Evolutionary conservation across 2,113 vertebrate species (phyloP).

Genomic region (Amia ocellicauda): DNA sequence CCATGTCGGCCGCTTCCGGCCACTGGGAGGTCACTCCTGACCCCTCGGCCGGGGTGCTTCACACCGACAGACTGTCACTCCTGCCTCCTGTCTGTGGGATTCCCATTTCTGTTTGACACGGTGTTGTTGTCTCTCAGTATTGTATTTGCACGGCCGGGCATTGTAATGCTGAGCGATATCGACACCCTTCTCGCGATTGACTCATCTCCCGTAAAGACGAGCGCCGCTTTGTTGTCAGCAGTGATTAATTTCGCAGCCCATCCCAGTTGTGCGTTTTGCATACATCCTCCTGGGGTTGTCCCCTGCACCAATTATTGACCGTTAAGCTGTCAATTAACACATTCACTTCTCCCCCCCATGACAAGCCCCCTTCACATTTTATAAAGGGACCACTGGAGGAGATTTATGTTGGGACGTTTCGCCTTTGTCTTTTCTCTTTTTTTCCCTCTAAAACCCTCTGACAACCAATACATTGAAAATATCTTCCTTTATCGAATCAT

Average conservation of each 20-base stretch:
- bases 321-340: slow-evolving; percentile 50
- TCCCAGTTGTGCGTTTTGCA: slow-evolving; percentile 32
- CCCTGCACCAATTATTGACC: slow-evolving; percentile 37
- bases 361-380: slow-evolving; percentile 31
- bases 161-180: slow-evolving; percentile 25
- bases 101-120: background rate
- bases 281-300: slow-evolving; percentile 27
- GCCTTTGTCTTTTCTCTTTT: slow-evolving; percentile 40
- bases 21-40: too few species aligned
- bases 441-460: slow-evolving; percentile 49
- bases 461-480: slow-evolving; percentile 47
- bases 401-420: slow-evolving; percentile 46
- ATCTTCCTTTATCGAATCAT: slow-evolving; percentile 38
- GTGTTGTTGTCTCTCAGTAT: slow-evolving; percentile 26
- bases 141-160: slow-evolving; percentile 24
- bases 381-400: slow-evolving; percentile 24
- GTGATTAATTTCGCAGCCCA: slow-evolving; percentile 34
- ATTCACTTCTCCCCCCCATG: slow-evolving; percentile 32
- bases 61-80: too few species aligned
- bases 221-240: slow-evolving; percentile 27
- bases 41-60: too few species aligned
- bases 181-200: slow-evolving; percentile 27
- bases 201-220: slow-evolving; percentile 7
- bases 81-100: too few species aligned
- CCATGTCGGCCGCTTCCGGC: too few species aligned